Conservation (phyloP, 1,140 invertebrate genomes). For the Delia radicum region DNA sequence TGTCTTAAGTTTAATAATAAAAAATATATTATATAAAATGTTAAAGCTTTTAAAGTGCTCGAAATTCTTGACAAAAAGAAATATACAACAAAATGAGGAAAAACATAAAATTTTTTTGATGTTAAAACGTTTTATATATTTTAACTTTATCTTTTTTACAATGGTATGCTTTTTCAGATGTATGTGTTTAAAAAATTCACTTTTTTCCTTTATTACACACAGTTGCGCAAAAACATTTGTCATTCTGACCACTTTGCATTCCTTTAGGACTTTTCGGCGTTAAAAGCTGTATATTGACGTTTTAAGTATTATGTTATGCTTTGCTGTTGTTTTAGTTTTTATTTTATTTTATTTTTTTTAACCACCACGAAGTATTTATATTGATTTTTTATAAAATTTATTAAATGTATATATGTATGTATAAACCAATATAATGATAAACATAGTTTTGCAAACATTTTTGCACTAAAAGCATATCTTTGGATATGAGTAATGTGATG, state of each 20-base stretch:
- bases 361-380: neutral
- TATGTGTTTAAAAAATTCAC: neutral
- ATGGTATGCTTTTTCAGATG: neutral
- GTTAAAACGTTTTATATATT: conserved; percentile 1
- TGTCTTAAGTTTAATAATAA: too few relatives aligned
- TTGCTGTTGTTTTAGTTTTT: neutral
- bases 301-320: neutral
- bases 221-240: conserved; percentile 17
- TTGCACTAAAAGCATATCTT: neutral
- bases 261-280: conserved; percentile 9
- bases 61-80: conserved; percentile 5
- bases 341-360: neutral
- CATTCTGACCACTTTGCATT: conserved; percentile 16
- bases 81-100: neutral
- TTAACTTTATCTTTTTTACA: neutral
- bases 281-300: conserved; percentile 14
- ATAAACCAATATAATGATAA: neutral
- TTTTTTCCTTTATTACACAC: neutral
- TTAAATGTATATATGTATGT: neutral
- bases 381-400: neutral
- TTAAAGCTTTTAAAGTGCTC: conserved; percentile 20
- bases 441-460: neutral
- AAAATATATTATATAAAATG: neutral
- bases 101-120: conserved; percentile 3
- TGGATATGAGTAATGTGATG: neutral